These are phyloP conservation scores for Phyllopteryx taeniolatus DNA, from an alignment of 2,113 vertebrate genomes.

Conservation along the genomic window DNA sequence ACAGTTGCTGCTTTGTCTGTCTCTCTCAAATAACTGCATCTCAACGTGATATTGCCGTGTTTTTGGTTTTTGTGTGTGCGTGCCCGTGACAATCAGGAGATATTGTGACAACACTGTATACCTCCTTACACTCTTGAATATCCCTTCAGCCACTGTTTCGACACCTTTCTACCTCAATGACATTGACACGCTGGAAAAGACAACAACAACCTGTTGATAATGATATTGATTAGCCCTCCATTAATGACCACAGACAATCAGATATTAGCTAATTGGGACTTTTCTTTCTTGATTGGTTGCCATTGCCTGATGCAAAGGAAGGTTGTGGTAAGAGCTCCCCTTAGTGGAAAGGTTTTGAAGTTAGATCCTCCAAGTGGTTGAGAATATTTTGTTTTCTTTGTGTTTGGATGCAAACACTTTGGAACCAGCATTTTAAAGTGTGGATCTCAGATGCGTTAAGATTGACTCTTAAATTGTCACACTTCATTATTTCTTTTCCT, in stretches of 20 bases:
- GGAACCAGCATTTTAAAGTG: slow-evolving; percentile 6
- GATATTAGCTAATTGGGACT: slow-evolving; percentile 21
- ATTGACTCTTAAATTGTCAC: not conserved
- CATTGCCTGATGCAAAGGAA: not conserved
- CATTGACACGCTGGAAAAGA: not conserved
- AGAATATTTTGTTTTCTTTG: not conserved
- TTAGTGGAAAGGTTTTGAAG: not conserved
- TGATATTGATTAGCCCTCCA: slow-evolving; percentile 8
- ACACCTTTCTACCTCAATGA: slow-evolving; percentile 58
- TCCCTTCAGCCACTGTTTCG: slow-evolving; percentile 36
- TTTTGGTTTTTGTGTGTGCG: slow-evolving; percentile 22
- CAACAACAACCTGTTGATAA: slow-evolving; percentile 13
- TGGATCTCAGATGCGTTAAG: not conserved
- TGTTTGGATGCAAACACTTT: slow-evolving; percentile 11
- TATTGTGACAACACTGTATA: slow-evolving; percentile 44
- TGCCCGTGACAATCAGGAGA: slow-evolving; percentile 63
- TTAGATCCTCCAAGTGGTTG: not conserved
- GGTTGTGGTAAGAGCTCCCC: slow-evolving; percentile 40
- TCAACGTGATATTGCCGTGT: slow-evolving; percentile 36
- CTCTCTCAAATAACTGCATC: slow-evolving; percentile 7
- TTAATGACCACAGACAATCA: slow-evolving; percentile 52
- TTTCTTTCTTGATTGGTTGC: slow-evolving; percentile 4
- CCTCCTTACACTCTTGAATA: slow-evolving; percentile 45
- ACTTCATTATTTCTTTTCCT: slow-evolving; percentile 4
- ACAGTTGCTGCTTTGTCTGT: slow-evolving; percentile 27